These are phyloP conservation scores for Pristionchus exspectatus DNA, from an alignment of 2,888 invertebrate species.

Conservation along the genomic window DNA sequence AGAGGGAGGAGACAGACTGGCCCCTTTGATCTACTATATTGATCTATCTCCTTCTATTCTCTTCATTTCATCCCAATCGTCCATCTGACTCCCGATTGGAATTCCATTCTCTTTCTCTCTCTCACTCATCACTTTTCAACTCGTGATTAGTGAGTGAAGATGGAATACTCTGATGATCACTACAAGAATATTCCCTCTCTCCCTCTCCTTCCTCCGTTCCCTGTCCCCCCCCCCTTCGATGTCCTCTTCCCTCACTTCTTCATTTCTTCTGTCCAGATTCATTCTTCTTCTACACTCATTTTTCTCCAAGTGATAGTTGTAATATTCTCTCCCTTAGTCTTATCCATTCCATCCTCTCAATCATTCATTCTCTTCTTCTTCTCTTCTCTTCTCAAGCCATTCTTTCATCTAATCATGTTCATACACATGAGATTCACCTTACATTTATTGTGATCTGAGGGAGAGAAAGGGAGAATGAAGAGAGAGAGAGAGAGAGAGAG, in stretches of 20 bases:
- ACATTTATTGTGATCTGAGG: background rate
- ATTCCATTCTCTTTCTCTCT: background rate
- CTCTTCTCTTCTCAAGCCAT: conserved; percentile 10
- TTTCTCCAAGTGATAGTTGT: conserved; percentile 46
- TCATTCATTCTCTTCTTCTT: conserved; percentile 1
- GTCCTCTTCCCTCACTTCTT: conserved; percentile 15
- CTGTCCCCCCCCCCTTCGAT: conserved; percentile 50
- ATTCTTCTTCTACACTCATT: conserved; percentile 56
- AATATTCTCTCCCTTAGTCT: conserved; percentile 50
- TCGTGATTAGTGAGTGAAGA: background rate
- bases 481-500: background rate
- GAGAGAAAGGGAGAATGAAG: conserved; percentile 14
- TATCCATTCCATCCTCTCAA: conserved; percentile 53
- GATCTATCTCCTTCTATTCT: background rate
- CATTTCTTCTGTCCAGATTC: conserved; percentile 9
- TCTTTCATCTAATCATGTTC: conserved; percentile 34
- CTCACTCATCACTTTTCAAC: conserved; percentile 8
- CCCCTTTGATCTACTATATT: background rate
- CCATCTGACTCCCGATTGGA: background rate
- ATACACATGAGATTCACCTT: background rate
- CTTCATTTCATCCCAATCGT: background rate
- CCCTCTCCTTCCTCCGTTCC: conserved; percentile 15
- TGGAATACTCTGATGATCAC: background rate
- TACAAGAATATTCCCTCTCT: background rate
- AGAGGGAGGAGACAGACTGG: background rate